A percentile compares a stretch with the other conserved stretches of the same genome.
Evolutionary conservation across 2,888 invertebrate genomes (phyloP).

Genomic region (Horisme vitalbata): DNA sequence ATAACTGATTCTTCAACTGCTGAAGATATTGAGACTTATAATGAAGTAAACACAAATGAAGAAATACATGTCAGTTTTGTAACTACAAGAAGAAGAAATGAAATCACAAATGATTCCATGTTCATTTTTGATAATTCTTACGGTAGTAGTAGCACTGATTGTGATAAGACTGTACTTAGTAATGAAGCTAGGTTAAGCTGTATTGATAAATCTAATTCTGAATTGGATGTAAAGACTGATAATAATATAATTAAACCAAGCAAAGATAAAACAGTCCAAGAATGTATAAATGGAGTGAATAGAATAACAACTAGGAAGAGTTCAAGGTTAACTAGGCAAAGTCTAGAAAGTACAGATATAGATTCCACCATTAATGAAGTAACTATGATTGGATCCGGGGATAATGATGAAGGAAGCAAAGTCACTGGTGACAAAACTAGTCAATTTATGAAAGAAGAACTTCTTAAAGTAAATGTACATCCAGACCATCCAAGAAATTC

Average conservation of each 20-base stretch:
- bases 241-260: neutral
- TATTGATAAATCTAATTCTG: slow-evolving; percentile 16
- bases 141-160: slow-evolving; percentile 49
- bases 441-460: too few relatives aligned
- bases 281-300: slow-evolving; percentile 5
- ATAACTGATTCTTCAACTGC: slow-evolving; percentile 30
- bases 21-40: slow-evolving; percentile 33
- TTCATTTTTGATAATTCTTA: slow-evolving; percentile 52
- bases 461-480: too few relatives aligned
- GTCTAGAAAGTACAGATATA: slow-evolving; percentile 5
- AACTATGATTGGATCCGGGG: slow-evolving; percentile 7
- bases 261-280: slow-evolving; percentile 2
- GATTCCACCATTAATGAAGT: slow-evolving; percentile 17
- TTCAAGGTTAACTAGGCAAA: slow-evolving; percentile 11
- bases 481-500: slow-evolving; percentile 5
- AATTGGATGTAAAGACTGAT: slow-evolving; percentile 1
- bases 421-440: neutral
- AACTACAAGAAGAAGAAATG: slow-evolving; percentile 65
- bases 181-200: slow-evolving; percentile 24
- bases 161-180: slow-evolving; percentile 56
- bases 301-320: slow-evolving; percentile 12
- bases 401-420: neutral
- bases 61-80: slow-evolving; percentile 60
- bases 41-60: slow-evolving; percentile 23
- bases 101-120: slow-evolving; percentile 52